phyloP scores from a whole-genome alignment of 1,140 invertebrate species.

The Polypedilum pembai region DNA sequence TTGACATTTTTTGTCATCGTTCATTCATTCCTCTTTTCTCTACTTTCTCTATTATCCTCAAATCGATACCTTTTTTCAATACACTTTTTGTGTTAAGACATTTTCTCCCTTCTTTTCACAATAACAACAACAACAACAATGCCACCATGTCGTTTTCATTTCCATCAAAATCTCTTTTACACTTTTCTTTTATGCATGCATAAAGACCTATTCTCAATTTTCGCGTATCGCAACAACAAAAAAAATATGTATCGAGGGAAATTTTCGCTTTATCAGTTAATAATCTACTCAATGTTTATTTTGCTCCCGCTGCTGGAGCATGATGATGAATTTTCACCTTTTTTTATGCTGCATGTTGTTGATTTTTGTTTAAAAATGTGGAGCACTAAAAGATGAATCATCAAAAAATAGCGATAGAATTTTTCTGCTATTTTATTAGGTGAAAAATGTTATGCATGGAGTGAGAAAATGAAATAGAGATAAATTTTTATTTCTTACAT shows the following conservation, averaged over 20 bases:
- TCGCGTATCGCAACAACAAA: not conserved
- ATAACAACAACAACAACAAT: not conserved
- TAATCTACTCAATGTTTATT: not conserved
- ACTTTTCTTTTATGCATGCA: too few relatives aligned
- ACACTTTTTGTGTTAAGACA: not conserved
- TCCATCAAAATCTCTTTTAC: too few relatives aligned
- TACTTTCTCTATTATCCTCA: not conserved
- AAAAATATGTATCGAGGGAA: constrained; percentile 6
- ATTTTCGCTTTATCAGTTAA: constrained; percentile 18
- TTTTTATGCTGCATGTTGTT: not conserved
- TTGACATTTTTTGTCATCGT: not conserved
- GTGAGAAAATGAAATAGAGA: too few relatives aligned
- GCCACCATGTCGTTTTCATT: not conserved
- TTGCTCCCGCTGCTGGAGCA: not conserved
- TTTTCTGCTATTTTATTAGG: not conserved
- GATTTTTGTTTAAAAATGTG: not conserved
- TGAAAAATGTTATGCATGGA: not conserved
- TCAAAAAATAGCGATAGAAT: not conserved
- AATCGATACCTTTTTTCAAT: not conserved
- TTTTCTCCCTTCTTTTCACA: not conserved
- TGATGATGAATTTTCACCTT: not conserved
- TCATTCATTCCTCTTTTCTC: not conserved
- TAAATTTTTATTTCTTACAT: too few relatives aligned
- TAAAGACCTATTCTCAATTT: not conserved
- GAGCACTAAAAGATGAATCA: not conserved